Evolutionary conservation across 2,888 invertebrate species (phyloP), one percentile per base, ranked within the genome.

Genomic region (Amiota minor): DNA sequence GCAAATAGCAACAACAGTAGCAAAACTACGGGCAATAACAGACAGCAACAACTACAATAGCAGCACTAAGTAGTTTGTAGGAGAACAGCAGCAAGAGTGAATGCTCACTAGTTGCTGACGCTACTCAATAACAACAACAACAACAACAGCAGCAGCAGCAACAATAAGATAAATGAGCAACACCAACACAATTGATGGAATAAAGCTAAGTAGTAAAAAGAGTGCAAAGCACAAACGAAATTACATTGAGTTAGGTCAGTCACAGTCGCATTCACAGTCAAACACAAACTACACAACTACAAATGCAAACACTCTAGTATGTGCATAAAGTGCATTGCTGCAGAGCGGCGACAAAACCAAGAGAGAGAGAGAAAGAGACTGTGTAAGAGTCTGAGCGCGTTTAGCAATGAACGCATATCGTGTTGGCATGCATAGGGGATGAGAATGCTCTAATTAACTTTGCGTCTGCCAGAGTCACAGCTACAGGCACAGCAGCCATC

Each of bases 161-260:
- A 16, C 56, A 9, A 56, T 46, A 70, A 59, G 6, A 59, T 20
- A 18, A 59, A 56, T 45, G 46, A 70, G 59, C 18, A 70, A 10
- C 9, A 50, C 70, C 55, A 46, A 70, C 23, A 23, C n/a, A 23
- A 23, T 6, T 14, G 45, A 68, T 49, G 46, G 12, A 68, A n/a
- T 11, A 20, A 16, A 3, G 55, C 12, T 46, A 45, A 14, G 11
- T 72, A 78, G 76, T 71, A 75, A 67, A 64, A 53, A 73, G 72
- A 76, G 77, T 76, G 83, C 77, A 80, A 74, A 80, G 78, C 77
- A 78, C 83, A 86, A 86, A 83, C 80, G 78, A 77, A 76, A 81
- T 86, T 86, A 85, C 86, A 86, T 86, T 86, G 86, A 85, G 87
- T 81, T 86, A 86, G 86, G 86, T 86, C 86, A 86, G 87, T 86